These are phyloP conservation scores for Archips xylosteana DNA, from an alignment of 2,888 invertebrate species.

Conservation along the genomic window DNA sequence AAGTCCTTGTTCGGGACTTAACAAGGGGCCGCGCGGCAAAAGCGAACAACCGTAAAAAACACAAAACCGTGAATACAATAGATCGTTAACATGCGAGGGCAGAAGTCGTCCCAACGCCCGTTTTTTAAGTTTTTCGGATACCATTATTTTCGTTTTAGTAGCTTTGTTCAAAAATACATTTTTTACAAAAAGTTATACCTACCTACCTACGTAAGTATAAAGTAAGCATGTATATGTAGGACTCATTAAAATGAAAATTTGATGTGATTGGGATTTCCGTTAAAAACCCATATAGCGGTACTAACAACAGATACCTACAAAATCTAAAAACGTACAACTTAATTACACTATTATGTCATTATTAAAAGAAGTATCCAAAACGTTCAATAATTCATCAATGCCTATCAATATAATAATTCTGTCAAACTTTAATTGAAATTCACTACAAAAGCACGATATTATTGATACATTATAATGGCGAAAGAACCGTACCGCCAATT, in stretches of 20 bases:
- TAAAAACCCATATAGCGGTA: background rate
- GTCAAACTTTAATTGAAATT: slow-evolving; percentile 84
- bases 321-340: slow-evolving; percentile 49
- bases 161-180: background rate
- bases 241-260: background rate
- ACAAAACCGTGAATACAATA: slow-evolving; percentile 34
- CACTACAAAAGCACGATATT: slow-evolving; percentile 74
- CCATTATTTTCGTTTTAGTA: background rate
- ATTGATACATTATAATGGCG: slow-evolving; percentile 83
- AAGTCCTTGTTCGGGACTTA: slow-evolving; percentile 6
- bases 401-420: slow-evolving; percentile 84
- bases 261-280: background rate
- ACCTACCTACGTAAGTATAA: background rate
- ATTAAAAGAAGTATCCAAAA: slow-evolving; percentile 57
- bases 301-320: background rate
- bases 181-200: too few species aligned
- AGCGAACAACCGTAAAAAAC: slow-evolving; percentile 28
- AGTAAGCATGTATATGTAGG: background rate
- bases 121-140: slow-evolving; percentile 17
- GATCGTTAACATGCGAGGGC: slow-evolving; percentile 34
- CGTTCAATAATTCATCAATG: slow-evolving; percentile 76
- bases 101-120: slow-evolving; percentile 13
- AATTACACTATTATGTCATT: slow-evolving; percentile 60
- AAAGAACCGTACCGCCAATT: slow-evolving; percentile 80
- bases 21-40: slow-evolving; percentile 25